phyloP scores from a whole-genome alignment of 2,113 vertebrate species.

The Cryptotis parvus region DNA sequence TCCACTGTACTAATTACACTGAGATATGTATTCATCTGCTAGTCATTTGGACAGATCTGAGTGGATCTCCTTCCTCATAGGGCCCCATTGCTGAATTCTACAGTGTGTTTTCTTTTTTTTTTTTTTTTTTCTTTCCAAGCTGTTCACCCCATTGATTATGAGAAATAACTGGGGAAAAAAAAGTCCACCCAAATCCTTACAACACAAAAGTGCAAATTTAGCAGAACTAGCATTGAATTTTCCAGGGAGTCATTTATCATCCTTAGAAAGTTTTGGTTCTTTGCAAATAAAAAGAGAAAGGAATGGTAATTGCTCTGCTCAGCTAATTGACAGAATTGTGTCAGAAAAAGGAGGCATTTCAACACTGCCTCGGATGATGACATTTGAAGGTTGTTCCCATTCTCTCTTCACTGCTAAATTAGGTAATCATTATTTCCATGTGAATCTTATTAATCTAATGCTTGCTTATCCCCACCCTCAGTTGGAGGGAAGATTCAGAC shows the following conservation, averaged over 20 bases:
- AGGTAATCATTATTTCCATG: slow-evolving; percentile 71
- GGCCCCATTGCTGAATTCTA: slow-evolving; percentile 63
- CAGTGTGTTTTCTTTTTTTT: not conserved
- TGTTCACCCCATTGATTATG: slow-evolving; percentile 52
- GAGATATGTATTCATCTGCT: slow-evolving; percentile 73
- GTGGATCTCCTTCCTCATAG: slow-evolving; percentile 59
- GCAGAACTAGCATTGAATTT: slow-evolving; percentile 82
- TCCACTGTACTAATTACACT: slow-evolving; percentile 81
- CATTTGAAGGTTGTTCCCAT: slow-evolving; percentile 82
- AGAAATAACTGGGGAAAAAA: slow-evolving; percentile 77
- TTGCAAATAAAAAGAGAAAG: slow-evolving; percentile 85
- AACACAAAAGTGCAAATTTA: slow-evolving; percentile 84
- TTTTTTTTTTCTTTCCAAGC: not conserved
- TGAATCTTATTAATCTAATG: slow-evolving; percentile 72
- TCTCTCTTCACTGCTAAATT: slow-evolving; percentile 77
- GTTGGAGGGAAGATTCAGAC: slow-evolving; percentile 60
- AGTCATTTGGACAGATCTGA: slow-evolving; percentile 80
- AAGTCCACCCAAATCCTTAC: slow-evolving; percentile 59
- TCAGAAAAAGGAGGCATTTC: slow-evolving; percentile 79
- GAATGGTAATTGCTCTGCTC: slow-evolving; percentile 82
- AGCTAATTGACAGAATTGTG: slow-evolving; percentile 87
- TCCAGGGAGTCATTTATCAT: slow-evolving; percentile 87
- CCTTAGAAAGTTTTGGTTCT: slow-evolving; percentile 85
- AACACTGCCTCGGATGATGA: slow-evolving; percentile 69
- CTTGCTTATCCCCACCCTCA: slow-evolving; percentile 44